These are phyloP conservation scores for Stramonita haemastoma DNA, from an alignment of 2,888 invertebrate species.

Conservation along the genomic window DNA sequence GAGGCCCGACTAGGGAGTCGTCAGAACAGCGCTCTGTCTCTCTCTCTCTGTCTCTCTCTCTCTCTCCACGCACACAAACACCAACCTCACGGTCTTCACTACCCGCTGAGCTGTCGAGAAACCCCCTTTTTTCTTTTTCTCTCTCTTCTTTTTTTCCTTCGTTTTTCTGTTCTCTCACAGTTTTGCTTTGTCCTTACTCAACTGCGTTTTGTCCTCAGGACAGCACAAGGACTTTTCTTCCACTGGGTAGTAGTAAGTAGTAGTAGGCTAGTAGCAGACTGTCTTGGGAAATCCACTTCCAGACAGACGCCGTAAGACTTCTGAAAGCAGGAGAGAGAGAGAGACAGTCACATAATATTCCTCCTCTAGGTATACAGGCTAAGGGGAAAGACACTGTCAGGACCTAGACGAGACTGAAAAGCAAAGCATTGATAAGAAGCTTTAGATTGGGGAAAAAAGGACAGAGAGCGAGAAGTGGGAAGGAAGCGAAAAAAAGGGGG, in stretches of 20 bases:
- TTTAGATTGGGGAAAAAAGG: not conserved
- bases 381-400: not conserved
- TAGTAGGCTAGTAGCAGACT: slow-evolving; percentile 6
- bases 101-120: slow-evolving; percentile 8
- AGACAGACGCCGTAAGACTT: not conserved
- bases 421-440: not conserved
- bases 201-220: not conserved
- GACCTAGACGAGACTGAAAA: slow-evolving; percentile 6
- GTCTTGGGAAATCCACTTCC: slow-evolving; percentile 33
- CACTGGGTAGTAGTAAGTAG: not conserved
- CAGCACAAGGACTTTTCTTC: not conserved
- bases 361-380: not conserved
- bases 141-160: not conserved
- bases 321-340: slow-evolving; percentile 14
- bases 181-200: not conserved
- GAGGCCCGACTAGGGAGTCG: not conserved
- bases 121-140: not conserved
- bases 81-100: not conserved
- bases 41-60: too few species aligned
- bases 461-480: not conserved
- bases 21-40: too few species aligned
- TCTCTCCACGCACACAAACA: not conserved
- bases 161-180: not conserved
- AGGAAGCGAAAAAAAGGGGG: not conserved
- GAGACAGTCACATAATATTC: slow-evolving; percentile 4